Evolutionary conservation across 2,888 invertebrate genomes (phyloP), one percentile per base, ranked within the genome.

Genomic region (Brassicogethes aeneus): DNA sequence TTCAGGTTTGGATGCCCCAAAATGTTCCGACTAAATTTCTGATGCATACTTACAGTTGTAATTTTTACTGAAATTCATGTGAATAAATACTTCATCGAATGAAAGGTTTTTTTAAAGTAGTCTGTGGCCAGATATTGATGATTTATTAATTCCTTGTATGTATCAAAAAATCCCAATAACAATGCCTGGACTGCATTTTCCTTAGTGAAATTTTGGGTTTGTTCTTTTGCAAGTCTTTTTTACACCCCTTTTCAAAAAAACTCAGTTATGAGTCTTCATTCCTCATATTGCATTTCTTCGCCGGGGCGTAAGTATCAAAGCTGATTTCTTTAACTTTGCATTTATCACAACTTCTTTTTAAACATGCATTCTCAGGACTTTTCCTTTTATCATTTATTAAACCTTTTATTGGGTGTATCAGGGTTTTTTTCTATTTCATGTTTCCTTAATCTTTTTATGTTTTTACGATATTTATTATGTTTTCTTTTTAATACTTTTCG

Each of bases 11-110:
- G 38, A 38, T 12, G 15, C 36, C 15, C 15, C 36, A 35, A 15
- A 35, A 16, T 35, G 36, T 8, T 7, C 14, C 12, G 14, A 14
- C 12, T 35, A 16, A 12, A 35, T 16, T 35, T 35, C 36, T 16
- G 8, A 8, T 7, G n/a, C 13, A 35, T 35, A 35, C 15, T 15
- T 35, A 8, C 14, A 35, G 7, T 3, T 12, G 15, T 35, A 35
- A 16, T 35, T 35, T 35, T 35, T 16, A 3, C 7, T 8, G 16
- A 35, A 35, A 35, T 35, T 12, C 13, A 35, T 15, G 16, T 23
- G 23, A 7, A 23, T 23, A 8, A 45, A 31, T n/a, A 41, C 34
- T 36, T 46, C 39, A 12, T 34, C 13, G n/a, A n/a, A n/a, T n/a
- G n/a, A n/a, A n/a, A n/a, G n/a, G n/a, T n/a, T n/a, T n/a, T n/a